Evolutionary conservation across 2,113 vertebrate species (phyloP), one percentile per base, ranked within the genome.

Genomic region (Camelus bactrianus): DNA sequence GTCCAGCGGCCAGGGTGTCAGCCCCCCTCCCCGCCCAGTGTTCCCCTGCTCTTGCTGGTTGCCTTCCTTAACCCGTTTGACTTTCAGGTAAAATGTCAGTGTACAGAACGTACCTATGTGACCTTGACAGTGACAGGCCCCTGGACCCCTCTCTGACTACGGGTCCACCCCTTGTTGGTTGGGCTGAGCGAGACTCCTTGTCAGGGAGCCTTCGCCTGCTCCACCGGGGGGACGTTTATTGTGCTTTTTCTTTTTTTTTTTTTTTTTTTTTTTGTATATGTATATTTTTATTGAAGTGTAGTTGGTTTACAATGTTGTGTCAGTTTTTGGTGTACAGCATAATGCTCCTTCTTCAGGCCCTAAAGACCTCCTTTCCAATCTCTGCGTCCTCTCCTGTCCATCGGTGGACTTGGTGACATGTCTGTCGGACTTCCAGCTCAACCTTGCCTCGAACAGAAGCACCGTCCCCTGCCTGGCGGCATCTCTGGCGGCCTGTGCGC

Each of bases 331-430:
- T 42, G 38, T 42, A 42, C 38, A 42, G 38, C 38, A 26, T 52
- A 35, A 14, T 46, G 89, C 6, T 90, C 48, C 69, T 95, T 75
- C 60, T 76, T 8, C 97, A 99, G 99, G 99, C 56, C 99, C 99
- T 58, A 99, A 99, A 98, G 99, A 99, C 97, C 99, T 99, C 52
- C 99, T 99, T 54, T 99, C 99, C 3, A 99, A 99, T 96, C 99
- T 99, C 94, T 99, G 99, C 82, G 99, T 99, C 98, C 98, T 99
- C 73, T 99, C 99, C 73, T 99, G 99, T 86, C 99, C 99, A 9
- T 99, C 99, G 52, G 99, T 99, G 99, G 99, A 99, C 98, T 97
- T 99, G 98, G 99, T 99, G 95, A 99, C 99, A 0, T 99, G 99
- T 97, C 98, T 99, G 86, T 96, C 99, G 96, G 99, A 99, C 98